A percentile compares a stretch with the other conserved stretches of the same genome.
Conservation (phyloP, 1,140 invertebrate genomes). For the Branchinecta lindahli region DNA sequence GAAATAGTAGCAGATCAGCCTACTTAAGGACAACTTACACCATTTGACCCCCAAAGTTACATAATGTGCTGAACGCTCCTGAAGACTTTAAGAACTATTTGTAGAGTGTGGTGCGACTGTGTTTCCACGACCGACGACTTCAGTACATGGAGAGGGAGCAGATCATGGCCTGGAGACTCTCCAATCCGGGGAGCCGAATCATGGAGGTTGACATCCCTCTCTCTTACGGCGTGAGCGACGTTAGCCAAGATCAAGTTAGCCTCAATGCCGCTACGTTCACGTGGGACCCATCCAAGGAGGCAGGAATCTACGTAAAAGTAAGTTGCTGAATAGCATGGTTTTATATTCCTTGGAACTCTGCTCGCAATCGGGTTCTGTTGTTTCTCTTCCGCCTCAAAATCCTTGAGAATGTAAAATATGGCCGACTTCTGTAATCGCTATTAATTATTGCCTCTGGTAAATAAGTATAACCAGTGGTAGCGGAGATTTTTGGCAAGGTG, state of each 20-base stretch:
- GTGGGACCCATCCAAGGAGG: constrained; percentile 93
- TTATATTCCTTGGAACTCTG: constrained; percentile 11
- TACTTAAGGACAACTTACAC: too few species aligned
- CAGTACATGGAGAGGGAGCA: constrained; percentile 91
- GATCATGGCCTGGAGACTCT: constrained; percentile 71
- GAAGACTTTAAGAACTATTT: constrained; percentile 26
- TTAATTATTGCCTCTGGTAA: background rate
- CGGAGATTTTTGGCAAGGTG: too few species aligned
- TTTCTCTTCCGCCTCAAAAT: too few species aligned
- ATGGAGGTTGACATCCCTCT: constrained; percentile 83
- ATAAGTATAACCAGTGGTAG: too few species aligned
- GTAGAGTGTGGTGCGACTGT: constrained; percentile 72
- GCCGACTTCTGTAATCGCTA: constrained; percentile 11
- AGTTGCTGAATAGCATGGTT: constrained; percentile 18
- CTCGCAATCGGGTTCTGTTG: background rate
- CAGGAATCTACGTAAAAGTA: constrained; percentile 81
- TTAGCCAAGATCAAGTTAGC: constrained; percentile 51
- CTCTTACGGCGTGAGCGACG: constrained; percentile 75
- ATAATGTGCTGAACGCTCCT: too few species aligned
- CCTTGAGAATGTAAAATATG: background rate
- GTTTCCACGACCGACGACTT: constrained; percentile 87
- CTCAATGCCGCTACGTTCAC: constrained; percentile 73
- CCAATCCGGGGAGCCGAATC: constrained; percentile 73
- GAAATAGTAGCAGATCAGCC: too few species aligned
- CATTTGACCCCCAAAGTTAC: too few species aligned